Evolutionary conservation across 2,113 vertebrate genomes (phyloP).

Genomic region (Trematocara marginatum): DNA sequence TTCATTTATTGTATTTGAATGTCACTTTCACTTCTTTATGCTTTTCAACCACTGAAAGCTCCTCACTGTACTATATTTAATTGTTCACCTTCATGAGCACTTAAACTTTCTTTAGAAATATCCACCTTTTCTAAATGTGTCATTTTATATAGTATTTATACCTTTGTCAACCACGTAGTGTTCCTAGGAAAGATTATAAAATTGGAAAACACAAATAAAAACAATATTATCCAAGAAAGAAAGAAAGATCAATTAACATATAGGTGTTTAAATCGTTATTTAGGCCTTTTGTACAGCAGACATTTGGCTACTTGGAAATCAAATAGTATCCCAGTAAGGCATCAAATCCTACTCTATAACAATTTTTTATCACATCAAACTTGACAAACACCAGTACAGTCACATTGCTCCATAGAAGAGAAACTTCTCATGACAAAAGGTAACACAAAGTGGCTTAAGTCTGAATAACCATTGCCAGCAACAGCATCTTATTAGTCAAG

Average conservation of each 20-base stretch:
- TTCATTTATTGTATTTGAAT: background rate
- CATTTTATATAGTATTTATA: background rate
- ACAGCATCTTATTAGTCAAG: slow-evolving; percentile 29
- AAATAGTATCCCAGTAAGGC: background rate
- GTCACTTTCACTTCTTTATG: background rate
- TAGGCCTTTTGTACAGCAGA: background rate
- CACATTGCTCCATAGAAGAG: background rate
- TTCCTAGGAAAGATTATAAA: background rate
- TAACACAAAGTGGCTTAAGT: background rate
- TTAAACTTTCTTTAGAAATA: background rate
- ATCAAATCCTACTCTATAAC: background rate
- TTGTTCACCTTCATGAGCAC: background rate
- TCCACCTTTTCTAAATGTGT: background rate
- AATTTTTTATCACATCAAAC: background rate
- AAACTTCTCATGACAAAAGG: background rate
- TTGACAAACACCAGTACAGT: background rate
- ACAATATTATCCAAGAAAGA: background rate
- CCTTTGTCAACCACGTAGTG: background rate
- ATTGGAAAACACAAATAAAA: background rate
- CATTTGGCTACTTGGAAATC: background rate
- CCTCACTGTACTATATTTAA: background rate
- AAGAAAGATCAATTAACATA: background rate
- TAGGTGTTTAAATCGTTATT: background rate
- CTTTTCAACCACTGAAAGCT: background rate
- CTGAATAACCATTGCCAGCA: slow-evolving; percentile 10